These are phyloP conservation scores for Cerceris ruficornis DNA, from an alignment of 2,888 invertebrate species.

Conservation along the genomic window DNA sequence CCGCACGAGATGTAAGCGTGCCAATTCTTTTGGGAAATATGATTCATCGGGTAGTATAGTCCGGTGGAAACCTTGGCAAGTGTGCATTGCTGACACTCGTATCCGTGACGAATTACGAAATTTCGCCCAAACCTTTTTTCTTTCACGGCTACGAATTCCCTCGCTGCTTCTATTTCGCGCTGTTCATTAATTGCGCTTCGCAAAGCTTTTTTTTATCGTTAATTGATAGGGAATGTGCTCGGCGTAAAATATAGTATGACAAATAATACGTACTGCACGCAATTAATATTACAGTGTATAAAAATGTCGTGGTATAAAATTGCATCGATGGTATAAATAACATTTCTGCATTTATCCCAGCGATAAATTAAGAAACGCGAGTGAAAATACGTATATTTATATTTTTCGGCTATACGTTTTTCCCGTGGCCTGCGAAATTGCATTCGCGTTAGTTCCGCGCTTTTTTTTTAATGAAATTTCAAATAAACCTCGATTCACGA, in stretches of 20 bases:
- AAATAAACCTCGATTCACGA: constrained; percentile 22
- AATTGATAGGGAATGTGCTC: neutral
- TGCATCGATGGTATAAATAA: neutral
- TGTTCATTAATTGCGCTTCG: no score
- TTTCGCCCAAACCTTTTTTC: constrained; percentile 17
- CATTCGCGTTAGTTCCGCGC: no score
- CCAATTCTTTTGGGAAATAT: constrained; percentile 49
- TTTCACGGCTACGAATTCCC: neutral
- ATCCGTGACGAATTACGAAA: constrained; percentile 26
- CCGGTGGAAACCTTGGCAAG: constrained; percentile 43
- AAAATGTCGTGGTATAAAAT: no score
- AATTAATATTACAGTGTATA: no score
- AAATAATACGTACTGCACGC: no score
- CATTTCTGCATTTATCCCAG: neutral
- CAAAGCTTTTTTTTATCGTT: neutral
- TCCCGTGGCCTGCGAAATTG: no score
- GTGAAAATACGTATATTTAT: neutral
- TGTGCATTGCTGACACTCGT: constrained; percentile 7
- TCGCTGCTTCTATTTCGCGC: neutral
- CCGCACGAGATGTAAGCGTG: constrained; percentile 15
- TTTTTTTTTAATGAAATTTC: constrained; percentile 30
- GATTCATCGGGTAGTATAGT: constrained; percentile 45
- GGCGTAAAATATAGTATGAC: constrained; percentile 9
- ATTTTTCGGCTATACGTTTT: no score
- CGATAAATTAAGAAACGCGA: neutral